These are phyloP conservation scores for Pyrocephalus nanus DNA, from an alignment of 2,797 vertebrate species.

Conservation along the genomic window DNA sequence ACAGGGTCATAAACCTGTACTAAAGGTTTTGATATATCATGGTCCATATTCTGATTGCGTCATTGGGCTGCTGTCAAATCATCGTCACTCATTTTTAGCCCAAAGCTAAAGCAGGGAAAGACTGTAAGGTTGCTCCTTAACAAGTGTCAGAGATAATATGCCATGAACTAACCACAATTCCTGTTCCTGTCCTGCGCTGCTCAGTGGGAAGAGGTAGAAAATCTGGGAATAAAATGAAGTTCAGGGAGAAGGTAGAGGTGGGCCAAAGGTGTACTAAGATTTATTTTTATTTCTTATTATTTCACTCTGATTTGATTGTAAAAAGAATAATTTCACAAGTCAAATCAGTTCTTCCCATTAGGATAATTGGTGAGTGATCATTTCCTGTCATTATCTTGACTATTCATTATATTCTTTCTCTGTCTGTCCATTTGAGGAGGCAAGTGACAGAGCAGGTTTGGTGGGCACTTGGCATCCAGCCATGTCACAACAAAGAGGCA, in stretches of 20 bases:
- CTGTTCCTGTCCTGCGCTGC: accelerated
- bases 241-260: neutral
- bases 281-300: neutral
- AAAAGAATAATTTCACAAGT: neutral
- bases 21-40: too few species aligned
- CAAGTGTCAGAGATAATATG: neutral
- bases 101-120: neutral
- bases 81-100: too few species aligned
- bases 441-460: neutral
- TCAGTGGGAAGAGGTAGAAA: neutral
- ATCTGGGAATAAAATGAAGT: neutral
- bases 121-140: neutral
- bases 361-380: neutral
- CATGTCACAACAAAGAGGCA: neutral
- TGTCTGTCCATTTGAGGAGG: neutral
- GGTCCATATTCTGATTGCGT: too few species aligned
- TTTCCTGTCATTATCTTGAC: neutral
- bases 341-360: neutral
- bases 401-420: neutral
- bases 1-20: too few species aligned
- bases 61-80: too few species aligned
- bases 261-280: neutral
- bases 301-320: neutral
- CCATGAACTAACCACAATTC: neutral
- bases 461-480: neutral